Conservation (phyloP, 2,797 vertebrate species). For the Fistularia commersonii region DNA sequence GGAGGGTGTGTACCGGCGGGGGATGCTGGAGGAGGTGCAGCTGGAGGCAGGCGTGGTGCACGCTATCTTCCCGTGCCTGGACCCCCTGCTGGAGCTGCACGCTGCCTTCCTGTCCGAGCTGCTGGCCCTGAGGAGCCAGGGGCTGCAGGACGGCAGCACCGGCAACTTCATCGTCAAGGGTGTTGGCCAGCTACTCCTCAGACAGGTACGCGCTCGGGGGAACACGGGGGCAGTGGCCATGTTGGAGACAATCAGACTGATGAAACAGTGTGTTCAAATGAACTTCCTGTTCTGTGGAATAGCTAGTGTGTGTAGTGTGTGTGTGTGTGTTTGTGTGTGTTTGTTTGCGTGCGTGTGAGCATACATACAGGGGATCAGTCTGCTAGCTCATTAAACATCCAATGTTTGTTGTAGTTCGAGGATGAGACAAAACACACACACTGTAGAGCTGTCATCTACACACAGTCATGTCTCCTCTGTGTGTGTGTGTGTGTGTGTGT, state of each 20-base stretch:
- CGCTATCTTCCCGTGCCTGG: slow-evolving; percentile 88
- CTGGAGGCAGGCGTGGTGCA: slow-evolving; percentile 83
- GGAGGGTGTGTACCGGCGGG: slow-evolving; percentile 85
- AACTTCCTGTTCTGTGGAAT: no score
- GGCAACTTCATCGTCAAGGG: slow-evolving; percentile 85
- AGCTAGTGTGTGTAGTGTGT: no score
- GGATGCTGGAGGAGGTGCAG: slow-evolving; percentile 90
- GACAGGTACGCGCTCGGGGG: slow-evolving; percentile 71
- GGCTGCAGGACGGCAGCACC: slow-evolving; percentile 76
- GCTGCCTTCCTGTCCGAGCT: slow-evolving; percentile 82
- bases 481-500: slow-evolving; percentile 6
- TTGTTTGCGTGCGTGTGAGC: no score
- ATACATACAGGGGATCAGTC: no score
- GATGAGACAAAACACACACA: not conserved
- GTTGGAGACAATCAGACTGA: no score
- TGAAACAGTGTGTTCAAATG: no score
- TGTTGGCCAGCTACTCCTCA: slow-evolving; percentile 83
- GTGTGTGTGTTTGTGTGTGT: no score
- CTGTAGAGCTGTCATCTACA: not conserved
- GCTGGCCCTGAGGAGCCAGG: slow-evolving; percentile 74
- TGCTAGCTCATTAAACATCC: no score
- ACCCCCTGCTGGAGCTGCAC: slow-evolving; percentile 85
- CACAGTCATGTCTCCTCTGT: not conserved
- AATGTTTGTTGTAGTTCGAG: no score
- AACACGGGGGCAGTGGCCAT: no score